Base-by-base conservation (phyloP, 2,888 invertebrate species). In the Dryadula phaetusa region DNA sequence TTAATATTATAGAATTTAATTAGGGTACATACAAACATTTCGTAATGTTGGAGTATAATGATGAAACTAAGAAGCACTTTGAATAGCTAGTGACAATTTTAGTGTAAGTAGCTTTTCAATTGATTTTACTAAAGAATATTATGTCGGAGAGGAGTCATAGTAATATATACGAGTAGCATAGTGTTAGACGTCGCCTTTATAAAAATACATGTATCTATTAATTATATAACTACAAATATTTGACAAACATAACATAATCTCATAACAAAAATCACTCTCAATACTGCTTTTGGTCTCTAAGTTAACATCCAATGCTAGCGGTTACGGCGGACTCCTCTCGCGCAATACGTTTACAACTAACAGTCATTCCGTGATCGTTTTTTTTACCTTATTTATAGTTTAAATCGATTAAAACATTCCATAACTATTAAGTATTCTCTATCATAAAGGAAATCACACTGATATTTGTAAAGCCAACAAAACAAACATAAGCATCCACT, bases 11-110 rank as follows among this genome's bases (percentile, higher is more conserved):
- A 92, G 87, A 90, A 91, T 92, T 92, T 92, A 91, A 90, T 92
- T 89, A 90, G 86, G 89, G 89, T 92, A 92, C 90, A 91, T 92
- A 92, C 91, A 92, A 92, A 92, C 89, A 89, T 87, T 89, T 90
- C 90, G 89, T 90, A 90, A 90, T 89, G 88, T 86, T 86, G 90
- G 87, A 91, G 86, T 88, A 90, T 89, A 90, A 86, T 91, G 87
- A 88, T 85, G 85, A 87, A 91, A 91, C 90, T 91, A 90, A 90
- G 86, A 92, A 92, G 91, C 91, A 90, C 85, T 89, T 85, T 82
- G 83, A 87, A 84, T 87, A 87, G 87, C 90, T 84, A 87, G 88
- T 88, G 87, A 86, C 84, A 82, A 82, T 81, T 83, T 81, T 74
- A 77, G 83, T 85, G 81, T 85, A 84, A 84, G 82, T 85, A 85